Evolutionary conservation across 2,888 invertebrate genomes (phyloP), one percentile per base, ranked within the genome.

Genomic region (Rhamnusium bicolor): DNA sequence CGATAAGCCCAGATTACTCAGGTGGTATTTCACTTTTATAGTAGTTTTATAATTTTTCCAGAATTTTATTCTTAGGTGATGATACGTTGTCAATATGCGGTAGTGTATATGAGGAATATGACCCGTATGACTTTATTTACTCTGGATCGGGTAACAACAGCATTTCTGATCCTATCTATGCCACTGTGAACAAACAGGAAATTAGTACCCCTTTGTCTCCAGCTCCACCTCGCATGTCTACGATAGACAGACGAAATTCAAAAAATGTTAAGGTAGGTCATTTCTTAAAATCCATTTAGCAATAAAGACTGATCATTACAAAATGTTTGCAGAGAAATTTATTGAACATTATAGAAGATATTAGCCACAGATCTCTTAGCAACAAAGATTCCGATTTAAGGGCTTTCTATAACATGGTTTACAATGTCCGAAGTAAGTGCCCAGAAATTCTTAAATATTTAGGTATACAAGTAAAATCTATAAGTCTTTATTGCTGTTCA

Each of bases 321-420:
- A 24, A n/a, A 32, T 40, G 69, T 79, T 87, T 86, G 19, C 82
- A 90, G 89, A 88, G 88, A 80, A 84, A 84, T 74, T 75, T 85
- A 14, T 65, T 85, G 47, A 94, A 95, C 85, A 92, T 93, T 85
- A 92, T 95, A 79, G 87, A 86, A 29, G 87, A 89, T 51, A 91
- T 92, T 8, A 92, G 92, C 75, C 90, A 92, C 72, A 92, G 92
- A 78, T 79, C 80, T 18, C 73, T 83, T 24, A 24, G n/a, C 32
- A 79, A 81, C n/a, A 84, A 82, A 32, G 95, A 96, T 86, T 91
- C 92, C 49, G 96, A 96, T 86, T 90, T 96, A 68, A 91, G 92
- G 82, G 95, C 95, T 27, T 96, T 96, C 88, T 93, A 95, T 85
- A 91, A 92, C 83, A 95, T 96, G 94, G 94, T 96, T 2, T 92